Evolutionary conservation across 1,140 invertebrate species (phyloP).

Genomic region (Drosophila burlai): DNA sequence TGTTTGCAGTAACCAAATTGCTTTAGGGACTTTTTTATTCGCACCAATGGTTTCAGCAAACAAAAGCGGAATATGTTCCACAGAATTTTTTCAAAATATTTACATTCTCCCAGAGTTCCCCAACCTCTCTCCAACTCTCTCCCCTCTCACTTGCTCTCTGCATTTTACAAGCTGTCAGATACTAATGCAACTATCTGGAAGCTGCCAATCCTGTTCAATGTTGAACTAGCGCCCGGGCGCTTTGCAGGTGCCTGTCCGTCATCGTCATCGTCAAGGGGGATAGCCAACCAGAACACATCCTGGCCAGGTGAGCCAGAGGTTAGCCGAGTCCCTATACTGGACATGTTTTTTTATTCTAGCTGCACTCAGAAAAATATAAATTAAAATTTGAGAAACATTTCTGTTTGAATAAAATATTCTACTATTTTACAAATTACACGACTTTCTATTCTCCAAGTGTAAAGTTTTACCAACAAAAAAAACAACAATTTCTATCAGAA

Average conservation of each 20-base stretch:
- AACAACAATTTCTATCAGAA: constrained; percentile 42
- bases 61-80: constrained; percentile 12
- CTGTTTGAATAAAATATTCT: not conserved
- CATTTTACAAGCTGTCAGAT: constrained; percentile 52
- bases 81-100: constrained; percentile 52
- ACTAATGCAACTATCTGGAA: constrained; percentile 69
- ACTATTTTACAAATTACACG: not conserved
- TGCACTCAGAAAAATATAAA: not conserved
- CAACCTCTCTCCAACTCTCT: not conserved
- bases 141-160: constrained; percentile 5
- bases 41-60: not conserved
- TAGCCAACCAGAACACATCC: constrained; percentile 33
- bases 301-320: constrained; percentile 33
- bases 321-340: constrained; percentile 15
- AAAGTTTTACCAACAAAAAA: constrained; percentile 22
- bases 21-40: not conserved
- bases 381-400: not conserved
- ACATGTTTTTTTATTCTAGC: not conserved
- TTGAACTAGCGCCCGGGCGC: constrained; percentile 33
- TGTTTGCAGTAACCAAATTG: not conserved
- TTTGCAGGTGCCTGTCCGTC: constrained; percentile 55
- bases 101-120: constrained; percentile 11
- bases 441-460: not conserved
- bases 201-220: constrained; percentile 62
- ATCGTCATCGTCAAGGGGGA: constrained; percentile 45